Percentiles rank a stretch among this genome's conserved stretches.
phyloP scores from a whole-genome alignment of 2,888 invertebrate genomes.

The Lasioglossum morio region DNA sequence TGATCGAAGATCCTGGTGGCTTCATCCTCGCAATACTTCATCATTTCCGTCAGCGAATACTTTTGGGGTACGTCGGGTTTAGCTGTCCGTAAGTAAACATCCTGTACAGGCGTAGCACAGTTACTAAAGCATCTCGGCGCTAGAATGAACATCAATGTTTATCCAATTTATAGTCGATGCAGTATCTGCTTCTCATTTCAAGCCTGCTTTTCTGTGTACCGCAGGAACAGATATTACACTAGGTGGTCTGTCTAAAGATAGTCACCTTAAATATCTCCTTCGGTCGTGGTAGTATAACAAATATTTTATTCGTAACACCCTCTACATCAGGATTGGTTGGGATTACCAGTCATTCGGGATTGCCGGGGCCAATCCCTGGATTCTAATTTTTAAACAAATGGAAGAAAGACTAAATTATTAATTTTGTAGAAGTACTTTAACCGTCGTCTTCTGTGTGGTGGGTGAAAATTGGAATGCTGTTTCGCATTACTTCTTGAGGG shows the following conservation, averaged over 20 bases:
- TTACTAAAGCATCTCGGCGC: background rate
- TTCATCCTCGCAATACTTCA: background rate
- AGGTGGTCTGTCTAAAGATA: background rate
- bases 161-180: background rate
- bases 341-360: background rate
- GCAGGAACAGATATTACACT: background rate
- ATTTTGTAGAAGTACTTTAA: background rate
- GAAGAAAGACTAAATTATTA: background rate
- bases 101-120: background rate
- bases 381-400: background rate
- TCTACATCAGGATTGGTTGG: background rate
- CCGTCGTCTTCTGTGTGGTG: background rate
- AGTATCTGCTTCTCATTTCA: background rate
- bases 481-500: background rate
- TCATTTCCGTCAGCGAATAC: background rate
- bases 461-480: background rate
- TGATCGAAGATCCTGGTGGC: constrained; percentile 2
- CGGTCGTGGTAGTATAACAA: background rate
- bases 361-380: background rate
- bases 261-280: background rate
- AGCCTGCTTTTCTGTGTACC: background rate
- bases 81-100: background rate
- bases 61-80: background rate
- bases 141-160: constrained; percentile 3
- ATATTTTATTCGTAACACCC: background rate